Conservation (phyloP, 2,797 vertebrate species). For the Petrocephalus schoutedeni region DNA sequence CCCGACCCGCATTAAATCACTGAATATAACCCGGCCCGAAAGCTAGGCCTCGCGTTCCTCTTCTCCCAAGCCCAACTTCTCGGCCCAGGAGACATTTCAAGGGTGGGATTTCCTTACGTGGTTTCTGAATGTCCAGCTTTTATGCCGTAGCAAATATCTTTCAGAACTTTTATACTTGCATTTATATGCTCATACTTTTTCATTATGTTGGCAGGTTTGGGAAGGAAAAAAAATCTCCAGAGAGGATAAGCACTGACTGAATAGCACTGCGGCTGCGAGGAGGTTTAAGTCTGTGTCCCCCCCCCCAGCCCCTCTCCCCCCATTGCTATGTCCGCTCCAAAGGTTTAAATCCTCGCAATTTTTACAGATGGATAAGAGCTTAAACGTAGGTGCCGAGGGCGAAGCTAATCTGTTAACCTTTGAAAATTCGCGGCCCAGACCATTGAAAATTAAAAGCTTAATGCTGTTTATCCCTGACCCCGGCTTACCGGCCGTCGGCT, state of each 20-base stretch:
- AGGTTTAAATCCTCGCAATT: slow-evolving; percentile 20
- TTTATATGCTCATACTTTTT: neutral
- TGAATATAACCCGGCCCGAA: neutral
- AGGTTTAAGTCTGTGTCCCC: slow-evolving; percentile 34
- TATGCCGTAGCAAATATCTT: neutral
- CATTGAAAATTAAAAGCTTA: slow-evolving; percentile 38
- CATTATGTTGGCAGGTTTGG: neutral
- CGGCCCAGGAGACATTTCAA: neutral
- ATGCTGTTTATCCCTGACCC: slow-evolving; percentile 38
- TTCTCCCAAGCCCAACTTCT: neutral
- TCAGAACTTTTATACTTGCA: neutral
- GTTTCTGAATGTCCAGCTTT: neutral
- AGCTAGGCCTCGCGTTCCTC: neutral
- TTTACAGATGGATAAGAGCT: slow-evolving; percentile 31
- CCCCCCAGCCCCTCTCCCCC: slow-evolving; percentile 25
- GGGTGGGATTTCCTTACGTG: neutral
- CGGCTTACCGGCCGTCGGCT: slow-evolving; percentile 18
- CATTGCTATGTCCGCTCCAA: neutral
- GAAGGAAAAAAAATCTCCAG: neutral
- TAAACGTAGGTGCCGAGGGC: slow-evolving; percentile 20
- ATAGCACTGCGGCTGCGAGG: neutral
- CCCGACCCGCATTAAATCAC: neutral
- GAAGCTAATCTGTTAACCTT: slow-evolving; percentile 40
- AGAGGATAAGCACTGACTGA: slow-evolving; percentile 5
- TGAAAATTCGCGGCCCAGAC: slow-evolving; percentile 31